phyloP scores from a whole-genome alignment of 2,113 vertebrate genomes.

The Dolichotis patagonum region DNA sequence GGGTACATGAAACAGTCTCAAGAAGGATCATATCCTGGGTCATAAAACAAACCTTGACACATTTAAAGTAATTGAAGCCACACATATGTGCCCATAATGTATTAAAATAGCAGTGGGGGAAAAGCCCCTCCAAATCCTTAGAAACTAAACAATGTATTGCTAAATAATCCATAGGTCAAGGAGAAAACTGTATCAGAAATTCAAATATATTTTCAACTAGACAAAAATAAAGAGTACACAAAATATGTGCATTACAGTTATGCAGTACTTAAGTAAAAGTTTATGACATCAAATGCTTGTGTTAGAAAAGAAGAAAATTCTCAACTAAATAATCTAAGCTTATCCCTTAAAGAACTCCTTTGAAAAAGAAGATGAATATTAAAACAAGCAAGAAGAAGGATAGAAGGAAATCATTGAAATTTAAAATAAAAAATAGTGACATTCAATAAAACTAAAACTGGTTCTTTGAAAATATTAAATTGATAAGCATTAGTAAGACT shows the following conservation, averaged over 20 bases:
- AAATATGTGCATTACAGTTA: background rate
- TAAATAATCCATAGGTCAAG: background rate
- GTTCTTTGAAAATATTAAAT: background rate
- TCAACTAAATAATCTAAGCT: background rate
- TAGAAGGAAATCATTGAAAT: background rate
- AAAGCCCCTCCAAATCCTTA: background rate
- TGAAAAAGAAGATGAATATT: background rate
- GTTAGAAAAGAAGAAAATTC: background rate
- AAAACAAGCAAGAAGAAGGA: background rate
- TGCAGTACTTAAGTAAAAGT: background rate
- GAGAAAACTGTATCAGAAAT: background rate
- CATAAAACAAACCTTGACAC: background rate
- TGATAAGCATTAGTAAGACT: background rate
- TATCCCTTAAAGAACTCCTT: background rate
- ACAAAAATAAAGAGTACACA: background rate
- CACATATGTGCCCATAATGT: background rate
- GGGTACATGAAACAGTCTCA: background rate
- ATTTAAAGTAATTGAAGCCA: background rate
- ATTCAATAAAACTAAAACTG: background rate
- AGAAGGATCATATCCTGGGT: background rate
- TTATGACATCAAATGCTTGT: background rate
- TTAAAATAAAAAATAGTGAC: background rate
- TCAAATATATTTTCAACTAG: slow-evolving; percentile 12
- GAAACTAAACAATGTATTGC: background rate
- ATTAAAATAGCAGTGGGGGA: background rate